Base-by-base conservation (phyloP, 2,888 invertebrate species). In the Eupsilia transversa region DNA sequence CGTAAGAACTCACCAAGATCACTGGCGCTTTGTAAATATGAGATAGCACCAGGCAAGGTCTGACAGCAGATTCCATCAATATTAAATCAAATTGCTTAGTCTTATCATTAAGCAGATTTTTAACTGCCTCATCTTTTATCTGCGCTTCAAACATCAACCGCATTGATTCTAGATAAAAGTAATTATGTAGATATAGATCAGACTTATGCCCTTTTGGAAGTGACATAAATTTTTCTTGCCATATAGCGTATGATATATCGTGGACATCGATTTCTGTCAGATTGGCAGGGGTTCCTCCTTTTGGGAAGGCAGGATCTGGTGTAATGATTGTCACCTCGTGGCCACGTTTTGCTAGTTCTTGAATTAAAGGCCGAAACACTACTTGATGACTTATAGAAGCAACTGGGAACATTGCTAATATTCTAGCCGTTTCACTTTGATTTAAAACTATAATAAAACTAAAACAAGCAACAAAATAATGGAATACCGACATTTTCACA, bases 181-280 rank as follows among this genome's bases (percentile, higher is more conserved):
- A 4, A 35, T 49, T 65, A 65, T 77, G 77, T 0, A 35, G 0
- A 38, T 57, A 77, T 0, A 76, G 41, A 10, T 75, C 65, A 9
- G 9, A 20, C 10, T 77, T 77, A 9, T 64, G 46, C 10, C 74
- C 74, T 77, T 77, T 75, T 27, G 74, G 66, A 23, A 75, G 65
- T 4, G 57, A 41, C 57, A 75, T 83, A 67, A 30, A 33, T 61
- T 72, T 49, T 23, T 75, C 77, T 30, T 60, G 68, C 84, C 74
- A 70, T 80, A 79, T n/a, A 0, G 88, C 82, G 65, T 96, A 94
- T 0, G 94, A 92, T 20, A 90, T 27, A 33, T 92, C 89, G 17
- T 92, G 91, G 0, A 93, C 80, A 76, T 93, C 91, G 0, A 94
- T 92, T 87, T 94, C 91, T 33, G 89, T 93, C 0, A 93, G 70